A percentile compares a stretch with the other conserved stretches of the same genome.
Conservation (phyloP, 2,113 vertebrate species). For the Podilymbus podiceps region DNA sequence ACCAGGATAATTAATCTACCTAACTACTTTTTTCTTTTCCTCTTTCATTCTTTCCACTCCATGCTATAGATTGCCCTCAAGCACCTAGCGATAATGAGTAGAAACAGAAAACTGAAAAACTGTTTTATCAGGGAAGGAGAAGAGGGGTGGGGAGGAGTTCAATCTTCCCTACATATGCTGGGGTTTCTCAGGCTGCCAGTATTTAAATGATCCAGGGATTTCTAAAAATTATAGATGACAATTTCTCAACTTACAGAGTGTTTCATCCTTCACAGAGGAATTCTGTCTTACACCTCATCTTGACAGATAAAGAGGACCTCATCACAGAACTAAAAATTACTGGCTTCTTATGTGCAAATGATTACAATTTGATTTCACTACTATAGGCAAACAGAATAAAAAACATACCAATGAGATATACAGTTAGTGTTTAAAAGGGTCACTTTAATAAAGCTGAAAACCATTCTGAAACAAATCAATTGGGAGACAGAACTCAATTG, state of each 20-base stretch:
- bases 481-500: not conserved
- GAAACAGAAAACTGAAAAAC: not conserved
- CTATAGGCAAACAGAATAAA: not conserved
- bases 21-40: not conserved
- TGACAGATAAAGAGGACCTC: not conserved
- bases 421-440: not conserved
- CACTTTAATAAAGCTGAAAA: not conserved
- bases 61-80: not conserved
- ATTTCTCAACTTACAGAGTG: not conserved
- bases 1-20: not conserved
- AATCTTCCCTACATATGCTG: not conserved
- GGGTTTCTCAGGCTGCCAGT: not conserved
- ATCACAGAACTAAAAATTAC: not conserved
- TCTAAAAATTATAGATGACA: not conserved
- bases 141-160: not conserved
- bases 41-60: not conserved
- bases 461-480: not conserved
- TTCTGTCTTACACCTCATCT: not conserved
- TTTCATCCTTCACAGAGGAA: not conserved
- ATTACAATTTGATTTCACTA: not conserved
- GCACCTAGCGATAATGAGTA: not conserved
- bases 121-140: not conserved
- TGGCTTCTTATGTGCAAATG: not conserved
- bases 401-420: not conserved
- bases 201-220: not conserved